Evolutionary conservation across 2,888 invertebrate species (phyloP), one percentile per base, ranked within the genome.

Genomic region (Rugalucina vietnamica): DNA sequence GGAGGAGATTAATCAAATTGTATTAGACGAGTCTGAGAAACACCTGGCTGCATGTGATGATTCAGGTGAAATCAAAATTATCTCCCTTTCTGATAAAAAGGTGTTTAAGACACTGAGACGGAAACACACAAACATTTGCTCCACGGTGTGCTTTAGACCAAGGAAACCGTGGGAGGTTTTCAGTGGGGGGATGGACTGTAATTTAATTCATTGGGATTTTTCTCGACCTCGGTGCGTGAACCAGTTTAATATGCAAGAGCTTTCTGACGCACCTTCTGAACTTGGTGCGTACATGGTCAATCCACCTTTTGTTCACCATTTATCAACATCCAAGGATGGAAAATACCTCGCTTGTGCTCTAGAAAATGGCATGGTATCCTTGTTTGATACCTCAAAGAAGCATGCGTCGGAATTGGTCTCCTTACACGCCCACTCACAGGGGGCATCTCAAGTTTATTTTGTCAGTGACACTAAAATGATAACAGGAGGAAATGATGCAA

Each of bases 101-200:
- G 85, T 93, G 5, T 93, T 87, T 76, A 93, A 93, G 83, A 94
- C 93, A 1, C 83, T 94, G n/a, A 82, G 93, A 27, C 86, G 90
- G 72, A 94, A 94, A 74, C 94, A 94, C 85, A 91, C 93, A 24
- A 94, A 94, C 80, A 94, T 94, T 43, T 94, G 94, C 87, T 91
- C 94, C 1, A 90, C 93, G 27, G 91, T 92, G 18, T 85, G 90
- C 69, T 94, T 94, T 75, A 90, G 93, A 29, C 91, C 91, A 5
- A 84, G 89, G 14, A 89, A 91, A 69, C 91, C 92, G 10, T 93
- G 92, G 91, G 93, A 94, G 75, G 78, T 94, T 18, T 85, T 94
- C 43, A 93, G 91, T 57, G 94, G 93, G 4, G 94, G 94, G 8
- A 86, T 94, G 79, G 94, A 94, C 86, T 92, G 91, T 74, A 92